phyloP scores from a whole-genome alignment of 2,113 vertebrate species.

The Sander vitreus region DNA sequence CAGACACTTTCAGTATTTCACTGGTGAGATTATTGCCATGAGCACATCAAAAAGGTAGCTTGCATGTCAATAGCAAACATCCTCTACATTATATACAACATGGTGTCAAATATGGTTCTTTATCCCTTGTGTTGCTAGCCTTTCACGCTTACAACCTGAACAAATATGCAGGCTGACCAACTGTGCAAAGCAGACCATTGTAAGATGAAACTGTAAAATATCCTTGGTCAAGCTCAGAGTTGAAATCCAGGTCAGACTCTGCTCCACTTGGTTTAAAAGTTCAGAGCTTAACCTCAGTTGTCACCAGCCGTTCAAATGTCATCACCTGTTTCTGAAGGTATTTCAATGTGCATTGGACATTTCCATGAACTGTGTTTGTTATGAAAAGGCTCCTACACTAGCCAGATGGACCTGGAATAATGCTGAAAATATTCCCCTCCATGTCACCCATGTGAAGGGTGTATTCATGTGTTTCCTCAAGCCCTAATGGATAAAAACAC shows the following conservation, averaged over 20 bases:
- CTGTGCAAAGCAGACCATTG: constrained; percentile 12
- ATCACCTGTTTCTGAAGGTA: constrained; percentile 46
- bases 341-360: constrained; percentile 36
- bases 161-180: constrained; percentile 37
- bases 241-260: constrained; percentile 55
- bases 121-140: not conserved
- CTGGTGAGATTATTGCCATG: not conserved
- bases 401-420: constrained; percentile 52
- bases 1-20: not conserved
- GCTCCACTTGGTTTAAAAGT: constrained; percentile 53
- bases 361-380: constrained; percentile 47
- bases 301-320: constrained; percentile 46
- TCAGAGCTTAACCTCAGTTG: constrained; percentile 24
- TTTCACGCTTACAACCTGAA: constrained; percentile 22
- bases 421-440: constrained; percentile 57
- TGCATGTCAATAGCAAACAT: not conserved
- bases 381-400: constrained; percentile 35
- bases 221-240: constrained; percentile 45
- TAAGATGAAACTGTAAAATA: constrained; percentile 29
- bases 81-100: not conserved
- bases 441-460: constrained; percentile 48
- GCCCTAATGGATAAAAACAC: constrained; percentile 65
- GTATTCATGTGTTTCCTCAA: constrained; percentile 58
- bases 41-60: not conserved
- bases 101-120: not conserved